A percentile compares a stretch with the other conserved stretches of the same genome.
These are phyloP conservation scores for Malurus elegans DNA, from an alignment of 2,113 vertebrate species.

Conservation along the genomic window DNA sequence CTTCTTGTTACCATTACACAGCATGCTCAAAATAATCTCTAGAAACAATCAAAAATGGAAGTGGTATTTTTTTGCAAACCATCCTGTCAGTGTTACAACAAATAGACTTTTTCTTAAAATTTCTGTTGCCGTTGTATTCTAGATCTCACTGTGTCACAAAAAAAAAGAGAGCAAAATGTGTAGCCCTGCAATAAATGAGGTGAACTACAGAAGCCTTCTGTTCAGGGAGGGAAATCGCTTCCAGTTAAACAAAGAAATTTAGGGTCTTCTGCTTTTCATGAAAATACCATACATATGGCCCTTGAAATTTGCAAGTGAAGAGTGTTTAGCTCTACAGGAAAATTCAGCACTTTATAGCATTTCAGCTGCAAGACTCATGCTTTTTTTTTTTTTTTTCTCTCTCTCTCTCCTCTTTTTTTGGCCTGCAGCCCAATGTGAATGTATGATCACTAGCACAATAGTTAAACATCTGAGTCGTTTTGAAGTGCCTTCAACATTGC, in stretches of 20 bases:
- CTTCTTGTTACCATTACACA: neutral
- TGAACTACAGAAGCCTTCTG: slow-evolving; percentile 43
- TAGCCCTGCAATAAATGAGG: slow-evolving; percentile 56
- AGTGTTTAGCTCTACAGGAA: slow-evolving; percentile 78
- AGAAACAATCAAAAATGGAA: slow-evolving; percentile 16
- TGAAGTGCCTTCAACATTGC: slow-evolving; percentile 75
- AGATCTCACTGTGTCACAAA: neutral
- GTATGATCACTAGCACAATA: slow-evolving; percentile 80
- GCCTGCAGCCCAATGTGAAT: slow-evolving; percentile 79
- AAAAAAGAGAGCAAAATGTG: slow-evolving; percentile 12
- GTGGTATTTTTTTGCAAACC: neutral
- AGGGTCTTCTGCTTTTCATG: slow-evolving; percentile 74
- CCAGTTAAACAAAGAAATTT: slow-evolving; percentile 80
- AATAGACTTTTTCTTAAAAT: neutral
- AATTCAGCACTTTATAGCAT: slow-evolving; percentile 75
- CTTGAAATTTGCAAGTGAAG: slow-evolving; percentile 82
- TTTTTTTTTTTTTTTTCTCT: neutral
- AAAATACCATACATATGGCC: slow-evolving; percentile 76
- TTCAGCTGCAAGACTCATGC: slow-evolving; percentile 70
- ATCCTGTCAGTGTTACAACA: neutral
- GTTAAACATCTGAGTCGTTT: slow-evolving; percentile 82
- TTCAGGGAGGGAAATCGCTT: slow-evolving; percentile 59
- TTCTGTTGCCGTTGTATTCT: neutral
- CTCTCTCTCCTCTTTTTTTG: slow-evolving; percentile 42
- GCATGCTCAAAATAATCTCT: neutral